Percentiles rank a stretch among this genome's conserved stretches.
Conservation (phyloP, 2,113 vertebrate genomes). For the Antechinus stuartii region DNA sequence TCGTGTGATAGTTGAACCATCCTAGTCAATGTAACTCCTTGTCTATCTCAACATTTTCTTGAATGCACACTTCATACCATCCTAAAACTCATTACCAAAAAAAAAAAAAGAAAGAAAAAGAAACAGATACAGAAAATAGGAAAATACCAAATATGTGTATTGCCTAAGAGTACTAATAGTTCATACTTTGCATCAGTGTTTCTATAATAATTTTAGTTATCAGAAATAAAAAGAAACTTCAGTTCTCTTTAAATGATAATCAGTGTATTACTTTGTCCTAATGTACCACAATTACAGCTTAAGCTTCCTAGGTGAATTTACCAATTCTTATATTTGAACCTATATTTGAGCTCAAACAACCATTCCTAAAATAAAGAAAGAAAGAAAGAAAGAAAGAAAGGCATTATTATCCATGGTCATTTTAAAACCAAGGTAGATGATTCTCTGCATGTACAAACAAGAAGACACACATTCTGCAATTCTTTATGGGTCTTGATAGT, state of each 20-base stretch:
- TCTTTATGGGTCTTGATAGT: not conserved
- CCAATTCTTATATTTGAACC: not conserved
- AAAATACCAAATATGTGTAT: not conserved
- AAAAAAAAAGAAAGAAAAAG: not conserved
- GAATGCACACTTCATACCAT: not conserved
- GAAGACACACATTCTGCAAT: constrained; percentile 21
- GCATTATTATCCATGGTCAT: not conserved
- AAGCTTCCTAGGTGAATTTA: not conserved
- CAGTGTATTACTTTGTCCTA: not conserved
- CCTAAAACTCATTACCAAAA: not conserved
- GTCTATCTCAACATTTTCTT: not conserved
- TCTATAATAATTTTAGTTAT: not conserved
- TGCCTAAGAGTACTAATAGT: not conserved
- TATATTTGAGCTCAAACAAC: constrained; percentile 29
- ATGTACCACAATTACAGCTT: not conserved
- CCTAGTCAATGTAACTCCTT: not conserved
- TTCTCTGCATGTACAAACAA: constrained; percentile 23
- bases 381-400: not conserved
- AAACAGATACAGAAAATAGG: not conserved
- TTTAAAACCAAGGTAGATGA: constrained; percentile 41
- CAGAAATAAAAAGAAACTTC: not conserved
- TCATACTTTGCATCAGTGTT: not conserved
- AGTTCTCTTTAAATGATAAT: not conserved
- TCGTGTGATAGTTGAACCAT: not conserved
- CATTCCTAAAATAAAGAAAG: not conserved